phyloP scores from a whole-genome alignment of 2,113 vertebrate species.

The Irena cyanogastra region DNA sequence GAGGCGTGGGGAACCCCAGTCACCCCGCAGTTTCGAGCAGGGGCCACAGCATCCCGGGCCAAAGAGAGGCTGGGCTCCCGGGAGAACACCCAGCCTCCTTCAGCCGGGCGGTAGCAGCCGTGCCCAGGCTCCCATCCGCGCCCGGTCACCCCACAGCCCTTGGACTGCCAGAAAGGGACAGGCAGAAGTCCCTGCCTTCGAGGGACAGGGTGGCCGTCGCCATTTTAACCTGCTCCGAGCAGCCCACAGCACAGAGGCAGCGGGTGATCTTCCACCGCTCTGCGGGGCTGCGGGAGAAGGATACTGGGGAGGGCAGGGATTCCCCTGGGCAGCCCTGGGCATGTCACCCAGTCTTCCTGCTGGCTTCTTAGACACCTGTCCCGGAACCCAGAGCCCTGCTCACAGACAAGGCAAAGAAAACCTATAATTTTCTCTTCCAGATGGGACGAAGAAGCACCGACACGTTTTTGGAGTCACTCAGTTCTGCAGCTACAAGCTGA shows the following conservation, averaged over 20 bases:
- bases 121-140: not conserved
- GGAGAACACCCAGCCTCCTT: not conserved
- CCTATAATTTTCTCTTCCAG: not conserved
- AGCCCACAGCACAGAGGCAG: not conserved
- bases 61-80: not conserved
- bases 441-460: accelerated
- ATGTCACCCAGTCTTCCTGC: not conserved
- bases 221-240: not conserved
- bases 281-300: not conserved
- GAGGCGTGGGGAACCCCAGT: not conserved
- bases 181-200: not conserved
- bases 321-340: not conserved
- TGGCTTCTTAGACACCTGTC: not conserved
- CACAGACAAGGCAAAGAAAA: not conserved
- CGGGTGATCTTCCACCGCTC: not conserved
- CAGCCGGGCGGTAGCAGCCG: not conserved
- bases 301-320: not conserved
- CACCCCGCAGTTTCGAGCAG: not conserved
- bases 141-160: not conserved
- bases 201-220: not conserved
- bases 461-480: not conserved
- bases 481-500: not conserved
- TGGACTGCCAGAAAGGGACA: not conserved
- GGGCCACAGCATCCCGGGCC: too few species aligned
- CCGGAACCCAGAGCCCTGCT: accelerated